Evolutionary conservation across 2,888 invertebrate species (phyloP).

Genomic region (Agrotis ipsilon): DNA sequence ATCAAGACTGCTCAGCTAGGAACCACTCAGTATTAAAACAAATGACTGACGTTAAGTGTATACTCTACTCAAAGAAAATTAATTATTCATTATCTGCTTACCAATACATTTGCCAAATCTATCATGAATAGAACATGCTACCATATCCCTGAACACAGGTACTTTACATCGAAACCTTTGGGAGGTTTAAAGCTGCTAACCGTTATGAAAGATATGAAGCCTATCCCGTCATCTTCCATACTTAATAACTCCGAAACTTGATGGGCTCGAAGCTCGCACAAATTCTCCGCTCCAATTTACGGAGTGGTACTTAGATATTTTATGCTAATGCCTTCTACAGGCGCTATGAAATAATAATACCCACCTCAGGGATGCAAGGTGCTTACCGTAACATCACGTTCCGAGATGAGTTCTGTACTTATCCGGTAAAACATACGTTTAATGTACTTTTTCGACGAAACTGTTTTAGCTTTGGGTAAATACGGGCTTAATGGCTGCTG

Average conservation of each 20-base stretch:
- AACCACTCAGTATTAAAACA: background rate
- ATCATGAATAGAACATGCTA: slow-evolving; percentile 13
- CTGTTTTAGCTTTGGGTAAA: slow-evolving; percentile 56
- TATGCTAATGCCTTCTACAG: slow-evolving; percentile 81
- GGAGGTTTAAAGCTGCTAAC: slow-evolving; percentile 20
- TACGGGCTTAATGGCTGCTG: slow-evolving; percentile 47
- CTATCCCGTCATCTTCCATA: slow-evolving; percentile 40
- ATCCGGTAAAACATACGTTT: slow-evolving; percentile 66
- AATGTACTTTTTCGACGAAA: slow-evolving; percentile 66
- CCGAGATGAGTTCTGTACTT: slow-evolving; percentile 65
- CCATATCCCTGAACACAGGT: background rate
- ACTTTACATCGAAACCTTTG: slow-evolving; percentile 19
- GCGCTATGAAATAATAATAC: slow-evolving; percentile 83
- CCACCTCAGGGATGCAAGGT: slow-evolving; percentile 65
- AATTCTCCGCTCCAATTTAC: slow-evolving; percentile 74
- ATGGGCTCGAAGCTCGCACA: slow-evolving; percentile 67
- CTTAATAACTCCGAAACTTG: slow-evolving; percentile 62
- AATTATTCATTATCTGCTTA: background rate
- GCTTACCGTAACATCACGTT: slow-evolving; percentile 61
- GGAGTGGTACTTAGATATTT: slow-evolving; percentile 76
- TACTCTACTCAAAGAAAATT: background rate
- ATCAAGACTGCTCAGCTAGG: too few relatives aligned
- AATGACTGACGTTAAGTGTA: background rate
- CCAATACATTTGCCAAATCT: background rate
- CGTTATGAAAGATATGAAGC: slow-evolving; percentile 30